Evolutionary conservation across 2,888 invertebrate species (phyloP).

Genomic region (Bedellia somnulentella): DNA sequence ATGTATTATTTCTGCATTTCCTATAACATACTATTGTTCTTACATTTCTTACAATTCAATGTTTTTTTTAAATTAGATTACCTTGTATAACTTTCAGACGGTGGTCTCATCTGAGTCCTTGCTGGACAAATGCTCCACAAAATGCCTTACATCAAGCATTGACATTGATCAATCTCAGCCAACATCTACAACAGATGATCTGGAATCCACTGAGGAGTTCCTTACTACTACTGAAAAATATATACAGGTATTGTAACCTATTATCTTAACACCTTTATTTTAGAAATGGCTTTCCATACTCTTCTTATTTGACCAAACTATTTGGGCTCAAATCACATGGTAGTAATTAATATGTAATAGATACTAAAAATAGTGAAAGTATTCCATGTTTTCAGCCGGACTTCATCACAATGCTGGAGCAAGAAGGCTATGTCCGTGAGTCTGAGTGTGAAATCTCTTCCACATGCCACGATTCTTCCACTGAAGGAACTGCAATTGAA

Average conservation of each 20-base stretch:
- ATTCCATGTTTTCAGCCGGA: conserved; percentile 30
- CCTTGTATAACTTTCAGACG: too few species aligned
- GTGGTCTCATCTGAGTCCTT: too few species aligned
- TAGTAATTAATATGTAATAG: too few species aligned
- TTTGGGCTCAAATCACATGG: too few species aligned
- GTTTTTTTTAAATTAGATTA: too few species aligned
- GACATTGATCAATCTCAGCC: conserved; percentile 51
- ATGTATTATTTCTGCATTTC: too few species aligned
- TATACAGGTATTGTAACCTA: conserved; percentile 45
- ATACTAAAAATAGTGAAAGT: too few species aligned
- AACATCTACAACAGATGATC: conserved; percentile 45
- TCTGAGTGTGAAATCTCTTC: conserved; percentile 50
- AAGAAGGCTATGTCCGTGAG: conserved; percentile 37
- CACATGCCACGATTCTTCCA: conserved; percentile 19
- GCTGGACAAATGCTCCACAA: conserved; percentile 27
- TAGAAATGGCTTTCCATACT: too few species aligned
- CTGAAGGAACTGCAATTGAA: conserved; percentile 46
- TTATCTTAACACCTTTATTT: too few species aligned
- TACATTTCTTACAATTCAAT: too few species aligned
- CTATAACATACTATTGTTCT: too few species aligned
- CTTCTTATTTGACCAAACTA: too few species aligned
- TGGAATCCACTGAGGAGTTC: conserved; percentile 33
- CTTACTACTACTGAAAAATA: conserved; percentile 36
- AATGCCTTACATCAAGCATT: conserved; percentile 40
- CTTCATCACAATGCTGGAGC: conserved; percentile 42